Base-by-base conservation (phyloP, 1,140 invertebrate species). In the Eubasilissa regina region DNA sequence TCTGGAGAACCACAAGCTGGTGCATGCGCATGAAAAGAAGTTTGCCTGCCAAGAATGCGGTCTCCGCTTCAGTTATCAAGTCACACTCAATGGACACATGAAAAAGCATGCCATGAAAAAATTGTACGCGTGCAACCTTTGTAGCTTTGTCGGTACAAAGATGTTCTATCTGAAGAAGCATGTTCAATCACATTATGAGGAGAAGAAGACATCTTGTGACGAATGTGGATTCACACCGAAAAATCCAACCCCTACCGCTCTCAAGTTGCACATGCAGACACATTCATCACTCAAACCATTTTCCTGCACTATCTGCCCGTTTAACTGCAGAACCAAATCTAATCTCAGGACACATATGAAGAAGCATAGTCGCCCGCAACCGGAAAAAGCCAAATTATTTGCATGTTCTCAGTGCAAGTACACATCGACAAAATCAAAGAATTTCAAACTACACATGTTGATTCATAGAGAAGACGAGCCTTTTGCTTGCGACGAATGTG, bases 1-100 rank as follows among this genome's bases (percentile, higher is more conserved):
- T 7, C 82, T 90, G 7, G 89, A 89, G 77, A 87, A 88, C 51
- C 89, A 90, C 77, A 89, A 87, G 19, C 87, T 88, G 19, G 89
- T 87, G 3, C 88, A 90, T 77, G 87, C 88, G 4, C 88, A 88
- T 7, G 87, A 89, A 80, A 89, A 89, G 64, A 88, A 87, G 4
- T 89, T 89, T 47, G 85, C 43, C 8, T 75, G 74, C 56, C 55
- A 75, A 13, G 56, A 62, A 10, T 75, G 74, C 35, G 74, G 58
- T 8, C 9, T 74, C 13, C 19, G 70, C 35, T 74, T 74, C 70
- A 55, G 51, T n/a, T 74, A 74, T 43, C 70, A 74, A 19, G 70
- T 74, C 19, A 74, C 70, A 12, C 53, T 74, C 17, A 74, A 74
- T 35, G 70, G 70, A 58, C 70, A 74, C 70, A 74, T 74, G 70